Conservation (phyloP, 2,113 vertebrate species). For the Aythya baeri region DNA sequence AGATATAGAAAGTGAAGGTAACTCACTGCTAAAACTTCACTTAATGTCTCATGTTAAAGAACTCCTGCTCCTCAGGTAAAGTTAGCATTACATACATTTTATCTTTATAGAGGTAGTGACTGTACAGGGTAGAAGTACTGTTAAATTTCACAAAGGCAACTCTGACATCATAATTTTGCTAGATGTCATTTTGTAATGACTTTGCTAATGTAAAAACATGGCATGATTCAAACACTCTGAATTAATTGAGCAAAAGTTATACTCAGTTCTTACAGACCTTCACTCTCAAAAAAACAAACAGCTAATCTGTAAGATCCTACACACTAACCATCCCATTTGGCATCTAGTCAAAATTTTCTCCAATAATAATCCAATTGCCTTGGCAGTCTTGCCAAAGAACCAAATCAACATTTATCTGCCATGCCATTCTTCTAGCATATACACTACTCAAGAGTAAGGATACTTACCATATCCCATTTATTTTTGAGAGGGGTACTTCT, state of each 20-base stretch:
- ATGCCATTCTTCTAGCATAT: neutral
- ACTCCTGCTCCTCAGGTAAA: neutral
- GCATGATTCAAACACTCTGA: neutral
- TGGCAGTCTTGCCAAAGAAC: neutral
- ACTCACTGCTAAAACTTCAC: neutral
- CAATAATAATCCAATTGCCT: neutral
- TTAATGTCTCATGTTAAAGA: neutral
- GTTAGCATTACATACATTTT: neutral
- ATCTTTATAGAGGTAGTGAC: neutral
- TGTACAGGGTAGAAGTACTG: neutral
- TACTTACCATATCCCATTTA: neutral
- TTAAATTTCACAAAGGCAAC: neutral
- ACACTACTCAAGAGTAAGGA: neutral
- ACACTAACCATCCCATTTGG: neutral
- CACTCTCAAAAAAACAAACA: neutral
- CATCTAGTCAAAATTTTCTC: neutral
- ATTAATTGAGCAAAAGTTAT: neutral
- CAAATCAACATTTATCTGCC: neutral
- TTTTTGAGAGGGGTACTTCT: neutral
- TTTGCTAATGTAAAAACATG: neutral
- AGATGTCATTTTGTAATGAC: neutral
- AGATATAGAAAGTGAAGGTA: neutral
- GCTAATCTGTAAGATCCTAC: neutral
- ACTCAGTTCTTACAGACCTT: neutral
- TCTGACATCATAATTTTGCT: neutral